Evolutionary conservation across 2,113 vertebrate species (phyloP), one percentile per base, ranked within the genome.

Genomic region (Hipposideros armiger): DNA sequence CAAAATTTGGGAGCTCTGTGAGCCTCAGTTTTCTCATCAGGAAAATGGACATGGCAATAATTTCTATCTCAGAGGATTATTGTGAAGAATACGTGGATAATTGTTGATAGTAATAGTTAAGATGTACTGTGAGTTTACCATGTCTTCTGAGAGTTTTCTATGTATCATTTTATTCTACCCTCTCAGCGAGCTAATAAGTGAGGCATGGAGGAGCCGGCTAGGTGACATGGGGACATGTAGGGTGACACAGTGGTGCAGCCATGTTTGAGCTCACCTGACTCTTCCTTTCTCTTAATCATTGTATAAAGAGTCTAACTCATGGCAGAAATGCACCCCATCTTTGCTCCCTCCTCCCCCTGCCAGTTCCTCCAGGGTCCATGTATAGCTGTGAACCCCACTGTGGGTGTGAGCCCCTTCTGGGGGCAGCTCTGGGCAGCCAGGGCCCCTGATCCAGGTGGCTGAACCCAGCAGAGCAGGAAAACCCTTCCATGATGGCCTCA

Each of bases 401-500:
- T 0, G 4, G 89, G 92, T 92, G 84, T 54, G 94, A 94, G 76
- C 83, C 92, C 64, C 96, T 94, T 78, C 94, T 86, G 89, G 90
- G 32, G 47, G 94, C 83, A 97, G 95, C 94, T 97, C 93, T 6
- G 0, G 95, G 91, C 74, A 96, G 95, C 81, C 95, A 74, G 86
- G 76, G 28, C 52, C 96, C 97, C 96, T 98, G 96, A 62, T 62
- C 62, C 73, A 2, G 70, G 86, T 90, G 69, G 96, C 95, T 97
- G 45, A 88, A 84, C 62, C 73, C 69, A 96, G 36, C 36, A 36
- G 36, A 36, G 36, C 36, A 36, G 58, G 80, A 70, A 67, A 70
- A 73, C 95, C 91, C 91, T 47, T 92, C 22, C n/a, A 95, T 90
- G 94, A 89, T 47, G 87, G 96, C 32, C 20, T 1, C 42, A 22